Percentiles rank a stretch among this genome's conserved stretches.
These are phyloP conservation scores for Diplolepis rosae DNA, from an alignment of 2,888 invertebrate genomes.

Conservation along the genomic window DNA sequence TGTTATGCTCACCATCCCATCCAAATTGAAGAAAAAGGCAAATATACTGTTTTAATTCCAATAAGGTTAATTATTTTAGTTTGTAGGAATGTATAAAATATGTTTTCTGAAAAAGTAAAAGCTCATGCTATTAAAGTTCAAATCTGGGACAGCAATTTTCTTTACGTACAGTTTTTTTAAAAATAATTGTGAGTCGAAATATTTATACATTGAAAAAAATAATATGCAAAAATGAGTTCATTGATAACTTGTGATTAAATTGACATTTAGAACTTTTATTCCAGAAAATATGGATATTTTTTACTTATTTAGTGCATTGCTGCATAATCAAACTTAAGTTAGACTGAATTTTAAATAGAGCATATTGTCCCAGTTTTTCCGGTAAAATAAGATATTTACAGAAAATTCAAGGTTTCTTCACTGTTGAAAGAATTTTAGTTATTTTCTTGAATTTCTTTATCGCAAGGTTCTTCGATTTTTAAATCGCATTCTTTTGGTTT, in stretches of 20 bases:
- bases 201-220: neutral
- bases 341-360: no score
- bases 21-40: neutral
- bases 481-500: slow-evolving; percentile 22
- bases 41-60: neutral
- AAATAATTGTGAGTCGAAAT: neutral
- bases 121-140: neutral
- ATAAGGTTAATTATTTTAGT: neutral
- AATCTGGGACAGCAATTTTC: neutral
- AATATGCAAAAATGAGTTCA: neutral
- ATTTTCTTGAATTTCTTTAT: neutral
- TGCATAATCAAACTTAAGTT: no score
- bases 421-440: slow-evolving; percentile 10
- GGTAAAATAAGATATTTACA: slow-evolving; percentile 6
- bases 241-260: neutral
- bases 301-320: no score
- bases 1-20: neutral
- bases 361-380: neutral
- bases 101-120: neutral
- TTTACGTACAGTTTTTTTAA: neutral
- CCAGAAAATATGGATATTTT: no score
- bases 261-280: neutral
- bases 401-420: neutral
- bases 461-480: neutral
- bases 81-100: slow-evolving; percentile 7